phyloP scores from a whole-genome alignment of 2,888 invertebrate genomes.

The Augochlorella aurata region DNA sequence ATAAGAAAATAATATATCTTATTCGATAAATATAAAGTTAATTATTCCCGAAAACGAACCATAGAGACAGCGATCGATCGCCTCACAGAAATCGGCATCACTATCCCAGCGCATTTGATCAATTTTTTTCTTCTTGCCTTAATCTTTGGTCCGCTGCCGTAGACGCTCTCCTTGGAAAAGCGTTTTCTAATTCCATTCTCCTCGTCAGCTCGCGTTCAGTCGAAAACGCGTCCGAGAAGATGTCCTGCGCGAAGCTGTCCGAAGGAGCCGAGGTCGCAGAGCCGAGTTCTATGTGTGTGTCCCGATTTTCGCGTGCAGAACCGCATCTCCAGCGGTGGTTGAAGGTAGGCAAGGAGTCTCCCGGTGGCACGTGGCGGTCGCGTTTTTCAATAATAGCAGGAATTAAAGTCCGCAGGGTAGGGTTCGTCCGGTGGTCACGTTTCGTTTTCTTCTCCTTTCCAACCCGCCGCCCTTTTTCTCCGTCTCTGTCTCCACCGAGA shows the following conservation, averaged over 20 bases:
- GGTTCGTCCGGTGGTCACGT: conserved; percentile 55
- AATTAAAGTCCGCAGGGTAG: conserved; percentile 69
- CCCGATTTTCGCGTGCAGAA: conserved; percentile 58
- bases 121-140: too few relatives aligned
- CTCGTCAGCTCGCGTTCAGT: too few relatives aligned
- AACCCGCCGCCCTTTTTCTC: conserved; percentile 50
- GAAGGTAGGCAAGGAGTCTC: conserved; percentile 42
- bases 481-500: conserved; percentile 15
- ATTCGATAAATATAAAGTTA: too few relatives aligned
- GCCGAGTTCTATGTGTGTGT: conserved; percentile 33
- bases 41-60: too few relatives aligned
- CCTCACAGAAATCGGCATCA: too few relatives aligned
- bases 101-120: too few relatives aligned
- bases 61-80: too few relatives aligned
- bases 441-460: conserved; percentile 63
- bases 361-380: conserved; percentile 70
- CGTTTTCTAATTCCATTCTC: too few relatives aligned
- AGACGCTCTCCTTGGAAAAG: background rate
- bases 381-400: conserved; percentile 75
- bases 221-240: too few relatives aligned
- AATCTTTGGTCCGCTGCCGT: too few relatives aligned
- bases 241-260: background rate
- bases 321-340: background rate
- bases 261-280: background rate
- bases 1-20: too few relatives aligned